Evolutionary conservation across 2,797 vertebrate species (phyloP).

Genomic region (Melanotaenia trifasciata): DNA sequence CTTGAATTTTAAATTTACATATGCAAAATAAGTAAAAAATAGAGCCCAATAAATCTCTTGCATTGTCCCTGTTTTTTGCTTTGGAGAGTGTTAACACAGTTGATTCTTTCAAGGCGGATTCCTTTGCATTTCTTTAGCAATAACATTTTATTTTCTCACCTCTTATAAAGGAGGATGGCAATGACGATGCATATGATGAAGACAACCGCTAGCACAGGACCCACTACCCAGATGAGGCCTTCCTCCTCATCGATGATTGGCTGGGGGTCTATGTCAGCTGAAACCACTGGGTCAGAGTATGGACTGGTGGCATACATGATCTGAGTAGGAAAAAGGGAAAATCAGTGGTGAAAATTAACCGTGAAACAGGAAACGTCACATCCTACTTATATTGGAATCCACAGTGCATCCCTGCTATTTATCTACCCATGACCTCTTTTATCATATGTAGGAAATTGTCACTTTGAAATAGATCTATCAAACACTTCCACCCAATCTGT

Average conservation of each 20-base stretch:
- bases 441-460: neutral
- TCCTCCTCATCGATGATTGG: constrained; percentile 99
- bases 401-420: neutral
- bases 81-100: neutral
- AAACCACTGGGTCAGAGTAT: constrained; percentile 96
- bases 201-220: constrained; percentile 96
- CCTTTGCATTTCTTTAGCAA: neutral
- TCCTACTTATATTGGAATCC: neutral
- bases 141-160: constrained; percentile 81
- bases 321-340: constrained; percentile 76
- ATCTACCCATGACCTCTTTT: neutral
- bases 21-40: constrained; percentile 9
- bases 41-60: neutral
- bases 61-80: neutral
- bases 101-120: constrained; percentile 1
- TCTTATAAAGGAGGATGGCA: constrained; percentile 98
- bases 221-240: constrained; percentile 98
- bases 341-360: constrained; percentile 13
- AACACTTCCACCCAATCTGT: neutral
- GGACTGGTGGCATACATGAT: constrained; percentile 98
- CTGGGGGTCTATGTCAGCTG: constrained; percentile 95
- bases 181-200: constrained; percentile 99
- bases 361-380: fast-evolving
- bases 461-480: neutral
- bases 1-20: constrained; percentile 16